Evolutionary conservation across 2,888 invertebrate genomes (phyloP), one percentile per base, ranked within the genome.

Genomic region (Orthonychiurus folsomi): DNA sequence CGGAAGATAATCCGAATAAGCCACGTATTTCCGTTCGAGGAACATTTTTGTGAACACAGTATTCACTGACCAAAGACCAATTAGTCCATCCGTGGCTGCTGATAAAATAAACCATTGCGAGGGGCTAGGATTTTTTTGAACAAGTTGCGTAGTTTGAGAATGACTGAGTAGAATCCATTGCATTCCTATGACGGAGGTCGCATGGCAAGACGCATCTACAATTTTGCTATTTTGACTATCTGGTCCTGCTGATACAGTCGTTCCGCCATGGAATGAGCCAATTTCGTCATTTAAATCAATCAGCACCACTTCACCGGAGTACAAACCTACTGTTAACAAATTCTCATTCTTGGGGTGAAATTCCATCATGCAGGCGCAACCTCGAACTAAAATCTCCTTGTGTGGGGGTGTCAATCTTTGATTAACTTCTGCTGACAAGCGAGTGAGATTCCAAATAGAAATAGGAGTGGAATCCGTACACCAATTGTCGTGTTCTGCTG

Each of bases 41-140:
- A 57, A 55, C 9, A 71, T 26, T 25, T 65, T 56, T 50, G 63
- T 70, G 27, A 65, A 66, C 0, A 68, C 59, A 48, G 59, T 67
- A 50, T 71, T 67, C 3, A 68, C 64, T 1, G 70, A 68, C 72
- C 72, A 72, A 21, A 72, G 56, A 20, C 67, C 65, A 54, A 72
- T 69, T 54, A 63, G 66, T 2, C 70, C 72, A 54, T 72, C 72
- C 25, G 64, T 66, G 2, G 67, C 63, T 2, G 68, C 66, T 3
- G 67, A 63, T 0, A 71, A 25, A 3, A 73, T 37, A 20, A 66
- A 66, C 54, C 61, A 65, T 3, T 63, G 61, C 5, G 63, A 48
- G 9, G 62, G 56, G 21, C 48, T 50, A 2, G 62, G 61, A 52
- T 65, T 61, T 24, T 58, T 63, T 52, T 60, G 61, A 20, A 61